Base-by-base conservation (phyloP, 2,113 vertebrate genomes). In the Xerus inauris region DNA sequence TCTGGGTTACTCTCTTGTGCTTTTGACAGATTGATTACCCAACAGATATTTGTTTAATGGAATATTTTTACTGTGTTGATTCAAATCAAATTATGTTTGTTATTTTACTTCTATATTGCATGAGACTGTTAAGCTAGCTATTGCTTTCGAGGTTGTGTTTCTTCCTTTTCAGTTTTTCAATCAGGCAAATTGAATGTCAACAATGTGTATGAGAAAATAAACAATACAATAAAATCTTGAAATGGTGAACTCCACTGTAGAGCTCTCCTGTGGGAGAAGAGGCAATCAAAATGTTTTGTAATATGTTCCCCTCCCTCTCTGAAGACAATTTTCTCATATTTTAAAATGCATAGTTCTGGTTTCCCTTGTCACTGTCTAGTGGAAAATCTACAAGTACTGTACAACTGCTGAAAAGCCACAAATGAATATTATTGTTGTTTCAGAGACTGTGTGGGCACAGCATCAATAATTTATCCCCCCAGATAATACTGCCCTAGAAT, bases 221-320 rank as follows among this genome's bases (percentile, higher is more conserved):
- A 81, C 92, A 91, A 71, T 95, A 97, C 64, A 96, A 82, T 69
- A 92, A 71, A 47, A 75, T 72, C 40, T 94, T 97, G 91, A 87
- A 95, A 3, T 69, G 42, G 59, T 71, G 88, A 88, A 28, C 67
- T 96, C 86, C 94, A 93, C 17, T 93, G 79, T 76, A 94, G 88
- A 89, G 12, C 6, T 97, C 8, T 97, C 69, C 14, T 71, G 6
- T 87, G 67, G 89, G 84, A 96, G 45, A 95, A 83, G 0, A 95
- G n/a, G 59, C 65, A 94, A 91, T 72, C 59, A 97, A 95, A 97
- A 96, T 90, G 79, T 65, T 96, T 79, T 96, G 40, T n/a, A 93
- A 54, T 82, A 64, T 72, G 87, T 93, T 89, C 88, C 16, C 87
- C 0, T 62, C 35, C 2, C 79, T 49, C 88, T 92, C 65, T 80